Base-by-base conservation (phyloP, 2,113 vertebrate species). In the Okapia johnstoni region DNA sequence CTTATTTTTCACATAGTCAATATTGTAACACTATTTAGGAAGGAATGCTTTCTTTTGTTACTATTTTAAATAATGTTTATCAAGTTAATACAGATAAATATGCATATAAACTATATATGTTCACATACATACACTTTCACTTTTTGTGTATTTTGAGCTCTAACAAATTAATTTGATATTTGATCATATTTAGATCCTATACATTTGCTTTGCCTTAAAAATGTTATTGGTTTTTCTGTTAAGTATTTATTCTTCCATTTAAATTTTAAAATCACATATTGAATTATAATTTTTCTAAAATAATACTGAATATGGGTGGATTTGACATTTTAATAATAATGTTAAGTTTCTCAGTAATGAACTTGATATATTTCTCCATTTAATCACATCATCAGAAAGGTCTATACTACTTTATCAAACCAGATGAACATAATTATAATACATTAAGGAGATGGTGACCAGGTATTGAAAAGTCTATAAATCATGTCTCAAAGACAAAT, bases 271-370 rank as follows among this genome's bases (percentile, higher is more conserved):
- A 88, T 70, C 46, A 54, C 87, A 23, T 9, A 52, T 23, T 85
- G 12, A 90, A 88, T 84, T 90, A 15, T 66, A 73, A 79, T 95
- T 90, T 90, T 92, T 79, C 55, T 61, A 17, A 90, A 40, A 73
- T 88, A 87, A 87, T 80, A 52, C 21, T 76, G 23, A 85, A 84
- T 58, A 25, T 76, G 14, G 5, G 60, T 77, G 13, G 46, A 83
- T 84, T 86, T 97, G 85, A 89, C 30, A 88, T 73, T 91, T 96
- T 94, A 91, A 93, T n/a, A 96, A 16, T 84, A 91, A 77, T 52
- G 15, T 93, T 96, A 50, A 30, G 14, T 96, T 89, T 11, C 23
- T 26, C 48, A 43, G 30, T 91, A 30, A 46, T 70, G 17, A 55
- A 55, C 57, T 94, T 88, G 36, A 85, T 95, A 28, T 85, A 94